Evolutionary conservation across 2,888 invertebrate species (phyloP), one percentile per base, ranked within the genome.

Genomic region (Halictus quadricinctus): DNA sequence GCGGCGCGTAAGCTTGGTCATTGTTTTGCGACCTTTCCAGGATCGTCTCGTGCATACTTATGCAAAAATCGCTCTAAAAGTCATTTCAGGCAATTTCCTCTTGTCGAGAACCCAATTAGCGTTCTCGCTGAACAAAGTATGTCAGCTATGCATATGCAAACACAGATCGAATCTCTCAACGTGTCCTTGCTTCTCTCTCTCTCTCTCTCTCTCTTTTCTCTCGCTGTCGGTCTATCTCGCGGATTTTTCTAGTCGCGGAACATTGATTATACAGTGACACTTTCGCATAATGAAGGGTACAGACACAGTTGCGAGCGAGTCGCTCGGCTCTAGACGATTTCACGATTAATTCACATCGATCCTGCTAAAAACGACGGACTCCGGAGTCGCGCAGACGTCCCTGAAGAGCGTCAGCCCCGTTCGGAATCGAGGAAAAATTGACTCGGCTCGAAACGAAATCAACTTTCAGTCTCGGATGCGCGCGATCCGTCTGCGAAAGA

Each of bases 11-110:
- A 76, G 60, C 64, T 72, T 72, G 46, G 75, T 76, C 75, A 70
- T 46, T 79, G 41, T 72, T 43, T 54, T 18, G 64, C 36, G 69
- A 60, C 76, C 50, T 70, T 70, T 64, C 36, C 73, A 46, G 29
- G 18, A 75, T 79, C 70, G 84, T 85, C 84, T 78, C 73, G 41
- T 66, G n/a, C 75, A 15, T 77, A 64, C 21, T 10, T 74, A 41
- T 36, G 60, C 79, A 84, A 79, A 84, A 72, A 85, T 84, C 79
- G 2, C 70, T 79, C 79, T 76, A 84, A 73, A 83, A 69, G 12
- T 29, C 54, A n/a, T 66, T 43, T 43, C n/a, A 6, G 3, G 15
- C 21, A 21, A 25, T 29, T 5, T 60, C 48, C 15, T 13, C 60
- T n/a, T 25, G 58, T 70, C n/a, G 18, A 58, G 36, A 64, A 15